A percentile compares a stretch with the other conserved stretches of the same genome.
phyloP scores from a whole-genome alignment of 2,113 vertebrate species.

The Typhlomys cinereus region DNA sequence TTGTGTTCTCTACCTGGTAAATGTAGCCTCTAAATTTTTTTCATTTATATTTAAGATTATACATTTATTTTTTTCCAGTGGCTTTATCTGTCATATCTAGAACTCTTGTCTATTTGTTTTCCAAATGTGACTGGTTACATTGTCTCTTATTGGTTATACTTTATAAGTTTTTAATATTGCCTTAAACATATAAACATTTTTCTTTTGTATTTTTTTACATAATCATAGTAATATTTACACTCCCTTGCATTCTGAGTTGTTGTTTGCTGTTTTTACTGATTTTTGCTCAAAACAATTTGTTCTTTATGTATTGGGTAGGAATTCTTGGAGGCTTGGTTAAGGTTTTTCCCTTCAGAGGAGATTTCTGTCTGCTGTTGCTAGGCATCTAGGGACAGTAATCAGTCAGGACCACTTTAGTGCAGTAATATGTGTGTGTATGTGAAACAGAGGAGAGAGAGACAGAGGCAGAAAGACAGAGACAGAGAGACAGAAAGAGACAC shows the following conservation, averaged over 20 bases:
- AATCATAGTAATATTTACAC: not conserved
- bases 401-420: not conserved
- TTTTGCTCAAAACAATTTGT: not conserved
- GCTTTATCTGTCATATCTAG: not conserved
- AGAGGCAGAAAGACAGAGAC: not conserved
- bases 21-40: not conserved
- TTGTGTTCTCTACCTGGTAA: not conserved
- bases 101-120: not conserved
- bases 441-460: not conserved
- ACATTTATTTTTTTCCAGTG: not conserved
- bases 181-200: not conserved
- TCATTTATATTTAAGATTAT: not conserved
- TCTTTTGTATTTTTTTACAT: not conserved
- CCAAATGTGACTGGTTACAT: not conserved
- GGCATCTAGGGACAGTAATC: not conserved
- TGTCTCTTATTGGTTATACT: not conserved
- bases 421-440: no score
- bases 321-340: not conserved
- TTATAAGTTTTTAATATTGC: not conserved
- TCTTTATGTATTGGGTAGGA: not conserved
- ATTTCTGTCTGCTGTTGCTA: not conserved
- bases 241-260: not conserved
- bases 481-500: not conserved
- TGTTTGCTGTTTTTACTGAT: not conserved
- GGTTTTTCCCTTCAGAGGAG: not conserved